These are phyloP conservation scores for Eospalax fontanierii DNA, from an alignment of 2,797 vertebrate genomes.

Conservation along the genomic window DNA sequence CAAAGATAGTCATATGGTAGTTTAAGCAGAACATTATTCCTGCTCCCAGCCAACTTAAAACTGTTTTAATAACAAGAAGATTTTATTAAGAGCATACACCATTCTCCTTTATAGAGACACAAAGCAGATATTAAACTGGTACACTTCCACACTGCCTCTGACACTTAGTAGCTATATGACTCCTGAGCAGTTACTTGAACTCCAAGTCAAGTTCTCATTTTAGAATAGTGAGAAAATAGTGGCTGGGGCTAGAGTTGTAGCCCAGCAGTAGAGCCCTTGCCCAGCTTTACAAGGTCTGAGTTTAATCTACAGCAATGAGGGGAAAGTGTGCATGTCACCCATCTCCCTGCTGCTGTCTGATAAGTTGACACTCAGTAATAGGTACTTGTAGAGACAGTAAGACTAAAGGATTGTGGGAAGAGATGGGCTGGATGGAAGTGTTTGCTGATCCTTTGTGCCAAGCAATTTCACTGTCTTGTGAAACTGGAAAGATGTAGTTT, in stretches of 20 bases:
- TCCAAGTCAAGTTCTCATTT: constrained; percentile 29
- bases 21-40: neutral
- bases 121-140: neutral
- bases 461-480: neutral
- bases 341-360: neutral
- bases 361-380: neutral
- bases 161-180: neutral
- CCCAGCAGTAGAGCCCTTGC: neutral
- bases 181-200: neutral
- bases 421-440: neutral
- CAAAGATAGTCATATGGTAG: neutral
- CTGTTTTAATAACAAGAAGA: constrained; percentile 44
- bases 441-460: neutral
- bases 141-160: neutral
- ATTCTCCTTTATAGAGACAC: neutral
- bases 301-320: neutral
- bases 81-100: neutral
- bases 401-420: neutral
- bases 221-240: neutral
- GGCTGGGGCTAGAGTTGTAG: neutral
- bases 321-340: neutral
- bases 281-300: neutral
- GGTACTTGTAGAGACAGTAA: neutral
- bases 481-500: constrained; percentile 56
- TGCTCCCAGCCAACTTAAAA: constrained; percentile 18